Conservation (phyloP, 2,797 vertebrate genomes). For the Coregonus suidteri region DNA sequence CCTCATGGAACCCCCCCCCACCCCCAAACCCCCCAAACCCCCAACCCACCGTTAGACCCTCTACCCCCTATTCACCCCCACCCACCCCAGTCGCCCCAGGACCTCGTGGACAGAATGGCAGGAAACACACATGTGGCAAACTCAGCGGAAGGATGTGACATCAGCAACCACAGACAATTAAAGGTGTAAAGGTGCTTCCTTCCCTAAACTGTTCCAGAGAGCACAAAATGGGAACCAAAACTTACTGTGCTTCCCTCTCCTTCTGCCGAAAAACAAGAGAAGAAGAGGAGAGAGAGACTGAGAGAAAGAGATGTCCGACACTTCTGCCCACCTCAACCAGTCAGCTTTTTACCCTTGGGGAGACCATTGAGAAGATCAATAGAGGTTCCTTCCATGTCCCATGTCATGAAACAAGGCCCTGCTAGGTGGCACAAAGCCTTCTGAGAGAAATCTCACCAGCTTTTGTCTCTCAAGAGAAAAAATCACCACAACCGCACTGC, state of each 20-base stretch:
- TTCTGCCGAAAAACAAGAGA: slow-evolving; percentile 67
- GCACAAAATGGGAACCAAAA: slow-evolving; percentile 86
- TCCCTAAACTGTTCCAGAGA: slow-evolving; percentile 91
- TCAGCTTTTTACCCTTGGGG: neutral
- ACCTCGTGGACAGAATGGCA: slow-evolving; percentile 80
- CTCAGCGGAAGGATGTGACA: slow-evolving; percentile 88
- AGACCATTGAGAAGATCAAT: neutral
- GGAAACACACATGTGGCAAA: slow-evolving; percentile 79
- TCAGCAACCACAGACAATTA: slow-evolving; percentile 91
- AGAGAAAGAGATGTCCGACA: neutral
- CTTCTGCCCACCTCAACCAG: neutral
- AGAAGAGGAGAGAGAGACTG: slow-evolving; percentile 23
- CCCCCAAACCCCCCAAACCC: slow-evolving; percentile 26
- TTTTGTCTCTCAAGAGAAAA: neutral
- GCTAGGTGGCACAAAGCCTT: neutral
- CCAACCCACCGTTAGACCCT: slow-evolving; percentile 35
- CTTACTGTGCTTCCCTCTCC: slow-evolving; percentile 87
- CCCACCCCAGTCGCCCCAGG: slow-evolving; percentile 15
- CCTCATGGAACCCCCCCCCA: neutral
- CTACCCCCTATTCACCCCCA: neutral
- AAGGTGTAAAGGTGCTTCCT: slow-evolving; percentile 96
- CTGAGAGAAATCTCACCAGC: neutral
- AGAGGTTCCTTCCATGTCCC: neutral
- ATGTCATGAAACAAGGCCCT: neutral
- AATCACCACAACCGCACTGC: neutral